phyloP scores from a whole-genome alignment of 2,888 invertebrate genomes.

The Ichneumon xanthorius region DNA sequence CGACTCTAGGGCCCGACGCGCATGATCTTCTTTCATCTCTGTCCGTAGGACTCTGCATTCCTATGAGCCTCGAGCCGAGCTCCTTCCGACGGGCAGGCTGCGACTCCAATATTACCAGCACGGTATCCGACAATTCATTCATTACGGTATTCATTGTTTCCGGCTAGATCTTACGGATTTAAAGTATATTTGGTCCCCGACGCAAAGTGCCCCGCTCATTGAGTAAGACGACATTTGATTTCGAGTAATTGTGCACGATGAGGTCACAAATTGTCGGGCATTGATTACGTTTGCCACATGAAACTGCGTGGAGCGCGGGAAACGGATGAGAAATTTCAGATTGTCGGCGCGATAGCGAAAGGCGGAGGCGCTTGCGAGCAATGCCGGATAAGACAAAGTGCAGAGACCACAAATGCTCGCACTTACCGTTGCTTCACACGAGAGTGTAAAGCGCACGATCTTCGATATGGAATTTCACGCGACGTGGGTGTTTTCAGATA shows the following conservation, averaged over 20 bases:
- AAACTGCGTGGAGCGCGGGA: conserved; percentile 1
- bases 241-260: not conserved
- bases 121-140: no score
- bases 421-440: conserved; percentile 61
- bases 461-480: conserved; percentile 66
- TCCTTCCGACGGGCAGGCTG: not conserved
- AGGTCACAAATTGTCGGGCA: not conserved
- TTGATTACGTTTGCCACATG: not conserved
- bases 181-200: not conserved
- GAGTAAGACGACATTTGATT: not conserved
- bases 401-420: conserved; percentile 57
- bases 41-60: conserved; percentile 32
- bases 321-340: conserved; percentile 42
- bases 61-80: conserved; percentile 17
- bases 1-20: conserved; percentile 40
- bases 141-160: no score
- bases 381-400: conserved; percentile 60
- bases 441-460: conserved; percentile 65
- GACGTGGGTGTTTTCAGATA: conserved; percentile 68
- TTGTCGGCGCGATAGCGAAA: conserved; percentile 45
- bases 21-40: conserved; percentile 43
- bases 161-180: not conserved
- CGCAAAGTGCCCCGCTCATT: not conserved
- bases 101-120: no score
- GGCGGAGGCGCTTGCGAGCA: conserved; percentile 43